phyloP scores from a whole-genome alignment of 2,797 vertebrate genomes.

The Harpagifer antarcticus region DNA sequence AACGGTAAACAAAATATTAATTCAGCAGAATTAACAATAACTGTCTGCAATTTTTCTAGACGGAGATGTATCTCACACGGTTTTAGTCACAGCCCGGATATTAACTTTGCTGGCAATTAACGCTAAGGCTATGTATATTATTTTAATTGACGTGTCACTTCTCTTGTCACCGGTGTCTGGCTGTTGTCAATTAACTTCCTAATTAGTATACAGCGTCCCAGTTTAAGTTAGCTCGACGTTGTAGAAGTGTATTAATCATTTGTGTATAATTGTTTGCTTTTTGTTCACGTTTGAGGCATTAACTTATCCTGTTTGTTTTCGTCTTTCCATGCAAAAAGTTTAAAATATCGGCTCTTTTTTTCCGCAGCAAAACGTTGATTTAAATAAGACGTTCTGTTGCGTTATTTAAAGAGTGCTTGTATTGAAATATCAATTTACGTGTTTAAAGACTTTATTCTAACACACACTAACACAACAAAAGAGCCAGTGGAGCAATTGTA shows the following conservation, averaged over 20 bases:
- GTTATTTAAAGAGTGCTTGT: not conserved
- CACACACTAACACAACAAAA: not conserved
- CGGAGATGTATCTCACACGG: accelerated
- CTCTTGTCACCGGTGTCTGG: constrained; percentile 9
- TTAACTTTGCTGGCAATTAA: constrained; percentile 8
- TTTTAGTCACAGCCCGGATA: not conserved
- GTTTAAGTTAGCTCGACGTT: not conserved
- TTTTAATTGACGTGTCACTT: constrained; percentile 39
- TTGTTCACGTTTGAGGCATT: not conserved
- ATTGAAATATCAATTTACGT: not conserved
- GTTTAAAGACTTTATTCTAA: not conserved
- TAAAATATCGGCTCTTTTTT: not conserved
- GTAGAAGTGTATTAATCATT: not conserved
- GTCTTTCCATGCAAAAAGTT: not conserved
- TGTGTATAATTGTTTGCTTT: too few relatives aligned
- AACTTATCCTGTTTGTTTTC: accelerated
- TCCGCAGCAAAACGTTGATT: not conserved
- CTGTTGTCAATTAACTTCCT: constrained; percentile 74
- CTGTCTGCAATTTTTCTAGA: too few relatives aligned
- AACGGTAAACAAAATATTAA: not conserved
- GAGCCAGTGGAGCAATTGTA: not conserved
- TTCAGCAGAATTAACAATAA: not conserved
- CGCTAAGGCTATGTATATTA: not conserved
- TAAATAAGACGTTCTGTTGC: too few relatives aligned
- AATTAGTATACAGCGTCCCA: constrained; percentile 39